Evolutionary conservation across 2,888 invertebrate genomes (phyloP).

Genomic region (Lamproptera curius): DNA sequence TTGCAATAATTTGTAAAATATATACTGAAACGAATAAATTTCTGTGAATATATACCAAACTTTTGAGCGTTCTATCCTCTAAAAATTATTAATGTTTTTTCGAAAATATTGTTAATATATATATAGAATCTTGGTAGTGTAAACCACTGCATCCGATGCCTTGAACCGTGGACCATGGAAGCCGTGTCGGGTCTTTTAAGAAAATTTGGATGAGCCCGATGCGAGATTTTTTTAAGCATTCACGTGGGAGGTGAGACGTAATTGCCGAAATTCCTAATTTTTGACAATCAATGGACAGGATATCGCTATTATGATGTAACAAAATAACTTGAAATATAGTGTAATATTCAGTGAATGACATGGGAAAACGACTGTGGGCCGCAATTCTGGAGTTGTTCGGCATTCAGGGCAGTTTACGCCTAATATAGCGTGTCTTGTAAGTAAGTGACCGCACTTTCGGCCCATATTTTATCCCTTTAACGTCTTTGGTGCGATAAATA

Average conservation of each 20-base stretch:
- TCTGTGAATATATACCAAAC: too few species aligned
- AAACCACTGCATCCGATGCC: slow-evolving; percentile 21
- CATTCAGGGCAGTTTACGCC: not conserved
- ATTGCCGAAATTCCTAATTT: slow-evolving; percentile 77
- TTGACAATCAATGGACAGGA: slow-evolving; percentile 77
- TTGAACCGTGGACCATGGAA: slow-evolving; percentile 33
- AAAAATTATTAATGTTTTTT: too few species aligned
- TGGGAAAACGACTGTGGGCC: slow-evolving; percentile 13
- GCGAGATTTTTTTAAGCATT: slow-evolving; percentile 60
- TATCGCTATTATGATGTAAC: slow-evolving; percentile 63
- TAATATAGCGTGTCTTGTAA: slow-evolving; percentile 2
- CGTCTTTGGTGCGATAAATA: too few species aligned
- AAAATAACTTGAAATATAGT: slow-evolving; percentile 21
- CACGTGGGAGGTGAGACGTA: slow-evolving; percentile 75
- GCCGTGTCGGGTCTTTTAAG: slow-evolving; percentile 65
- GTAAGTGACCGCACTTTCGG: not conserved
- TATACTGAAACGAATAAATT: too few species aligned
- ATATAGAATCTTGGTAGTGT: too few species aligned
- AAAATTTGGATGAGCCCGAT: slow-evolving; percentile 69
- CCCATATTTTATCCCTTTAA: too few species aligned
- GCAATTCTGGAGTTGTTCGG: slow-evolving; percentile 5
- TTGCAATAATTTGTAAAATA: too few species aligned
- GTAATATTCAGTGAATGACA: slow-evolving; percentile 20
- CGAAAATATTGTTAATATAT: too few species aligned
- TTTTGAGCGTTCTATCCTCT: too few species aligned